Base-by-base conservation (phyloP, 1,140 invertebrate genomes). In the Rhagoletis pomonella region DNA sequence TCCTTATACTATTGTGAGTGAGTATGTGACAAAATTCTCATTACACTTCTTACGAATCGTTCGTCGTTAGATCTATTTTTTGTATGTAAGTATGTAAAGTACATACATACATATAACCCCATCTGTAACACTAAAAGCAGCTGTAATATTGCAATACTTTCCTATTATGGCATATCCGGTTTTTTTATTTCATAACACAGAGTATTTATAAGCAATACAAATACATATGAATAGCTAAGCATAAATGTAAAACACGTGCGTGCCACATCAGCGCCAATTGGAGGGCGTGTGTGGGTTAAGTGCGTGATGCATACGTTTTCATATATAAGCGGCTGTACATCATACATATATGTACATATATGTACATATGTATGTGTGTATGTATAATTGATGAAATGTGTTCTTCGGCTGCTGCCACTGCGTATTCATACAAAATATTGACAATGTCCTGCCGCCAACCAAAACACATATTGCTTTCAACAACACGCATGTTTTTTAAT, bases 401-500 rank as follows among this genome's bases (percentile, higher is more conserved):
- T 73, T 73, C n/a, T 73, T 73, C n/a, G 67, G 14, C 42, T 42
- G 42, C 67, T 47, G 39, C 12, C 12, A 73, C 42, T 42, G 39
- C 65, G 29, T 9, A 69, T 47, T 73, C 67, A 73, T 73, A 73
- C 42, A 73, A 44, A 7, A 14, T 73, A 73, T 73, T 73, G 67
- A 73, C 67, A 73, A 73, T 47, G 67, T 81, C 73, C 47, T 50
- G 73, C 73, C 47, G 6, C 55, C 44, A 81, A 58, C 44, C 42
- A 29, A 42, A 67, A 67, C 65, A n/a, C 7, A 29, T 10, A 81
- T 47, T 81, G 47, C n/a, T 55, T 55, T 81, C 47, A 81, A 29
- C 6, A 58, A 7, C n/a, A 88, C 87, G 85, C 87, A 88, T 85
- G 87, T 88, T 88, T 88, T 86, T 85, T 88, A 88, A 88, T 88